These are phyloP conservation scores for Neotoxoptera formosana DNA, from an alignment of 1,140 invertebrate genomes.

Conservation along the genomic window DNA sequence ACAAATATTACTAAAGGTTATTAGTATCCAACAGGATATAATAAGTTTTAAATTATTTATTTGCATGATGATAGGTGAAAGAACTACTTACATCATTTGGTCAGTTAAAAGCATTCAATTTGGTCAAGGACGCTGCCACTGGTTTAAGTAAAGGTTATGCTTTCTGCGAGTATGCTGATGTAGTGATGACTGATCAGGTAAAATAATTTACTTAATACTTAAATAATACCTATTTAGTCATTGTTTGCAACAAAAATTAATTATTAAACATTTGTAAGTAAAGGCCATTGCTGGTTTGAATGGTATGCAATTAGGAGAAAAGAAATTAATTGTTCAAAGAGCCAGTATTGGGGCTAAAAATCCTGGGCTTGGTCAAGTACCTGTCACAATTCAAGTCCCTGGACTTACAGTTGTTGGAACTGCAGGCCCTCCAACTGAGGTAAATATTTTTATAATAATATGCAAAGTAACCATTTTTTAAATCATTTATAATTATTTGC, in stretches of 20 bases:
- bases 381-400: constrained; percentile 92
- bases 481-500: constrained; percentile 55
- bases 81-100: constrained; percentile 97
- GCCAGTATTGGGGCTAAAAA: constrained; percentile 96
- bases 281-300: constrained; percentile 98
- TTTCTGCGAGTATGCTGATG: constrained; percentile 98
- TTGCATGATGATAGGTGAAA: constrained; percentile 76
- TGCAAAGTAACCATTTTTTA: background rate
- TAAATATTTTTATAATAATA: constrained; percentile 59
- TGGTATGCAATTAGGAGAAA: constrained; percentile 99
- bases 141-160: constrained; percentile 98
- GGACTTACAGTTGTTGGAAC: constrained; percentile 87
- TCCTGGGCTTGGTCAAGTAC: constrained; percentile 77
- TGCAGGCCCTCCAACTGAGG: constrained; percentile 93
- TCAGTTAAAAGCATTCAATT: constrained; percentile 95
- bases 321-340: constrained; percentile 97
- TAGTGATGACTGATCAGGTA: constrained; percentile 96
- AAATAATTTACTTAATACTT: constrained; percentile 58
- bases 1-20: constrained; percentile 16
- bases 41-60: background rate
- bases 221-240: background rate
- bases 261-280: constrained; percentile 53
- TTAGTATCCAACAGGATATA: background rate
- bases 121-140: constrained; percentile 97
- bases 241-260: background rate